phyloP scores from a whole-genome alignment of 37 sponge, comb jelly and placozoan genomes.

The Chondrosia reniformis region DNA sequence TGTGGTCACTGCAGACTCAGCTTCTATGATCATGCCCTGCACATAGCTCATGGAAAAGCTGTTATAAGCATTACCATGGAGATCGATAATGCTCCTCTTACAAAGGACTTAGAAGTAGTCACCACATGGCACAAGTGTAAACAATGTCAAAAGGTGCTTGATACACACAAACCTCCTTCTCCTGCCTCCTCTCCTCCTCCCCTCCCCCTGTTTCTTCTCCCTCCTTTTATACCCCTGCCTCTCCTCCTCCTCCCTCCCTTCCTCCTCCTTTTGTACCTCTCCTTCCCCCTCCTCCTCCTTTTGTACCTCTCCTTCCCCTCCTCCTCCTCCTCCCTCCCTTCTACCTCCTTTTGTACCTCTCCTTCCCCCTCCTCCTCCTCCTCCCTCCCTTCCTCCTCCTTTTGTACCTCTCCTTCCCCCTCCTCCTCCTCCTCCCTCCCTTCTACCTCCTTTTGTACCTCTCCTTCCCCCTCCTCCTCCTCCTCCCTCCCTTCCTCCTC shows the following conservation, averaged over 20 bases:
- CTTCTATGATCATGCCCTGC: constrained; percentile 70
- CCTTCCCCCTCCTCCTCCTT: not conserved
- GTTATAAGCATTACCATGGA: constrained; percentile 3
- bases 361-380: not conserved
- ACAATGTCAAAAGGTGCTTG: constrained; percentile 31
- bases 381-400: constrained; percentile 12
- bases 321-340: not conserved
- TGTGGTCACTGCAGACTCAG: constrained; percentile 52
- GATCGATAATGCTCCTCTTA: not conserved
- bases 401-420: not conserved
- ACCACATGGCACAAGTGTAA: constrained; percentile 77
- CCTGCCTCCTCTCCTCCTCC: constrained; percentile 1
- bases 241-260: not conserved
- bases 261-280: too few species aligned
- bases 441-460: not conserved
- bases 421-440: not conserved
- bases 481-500: not conserved
- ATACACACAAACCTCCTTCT: too few species aligned
- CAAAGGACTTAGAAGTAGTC: constrained; percentile 10
- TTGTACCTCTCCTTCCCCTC: constrained; percentile 2
- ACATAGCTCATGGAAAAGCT: constrained; percentile 66
- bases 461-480: not conserved
- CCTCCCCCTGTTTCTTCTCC: not conserved
- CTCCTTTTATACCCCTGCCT: not conserved
- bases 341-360: not conserved